Percentiles rank a stretch among this genome's conserved stretches.
Conservation (phyloP, 2,797 vertebrate species). For the Bovichtus diacanthus region DNA sequence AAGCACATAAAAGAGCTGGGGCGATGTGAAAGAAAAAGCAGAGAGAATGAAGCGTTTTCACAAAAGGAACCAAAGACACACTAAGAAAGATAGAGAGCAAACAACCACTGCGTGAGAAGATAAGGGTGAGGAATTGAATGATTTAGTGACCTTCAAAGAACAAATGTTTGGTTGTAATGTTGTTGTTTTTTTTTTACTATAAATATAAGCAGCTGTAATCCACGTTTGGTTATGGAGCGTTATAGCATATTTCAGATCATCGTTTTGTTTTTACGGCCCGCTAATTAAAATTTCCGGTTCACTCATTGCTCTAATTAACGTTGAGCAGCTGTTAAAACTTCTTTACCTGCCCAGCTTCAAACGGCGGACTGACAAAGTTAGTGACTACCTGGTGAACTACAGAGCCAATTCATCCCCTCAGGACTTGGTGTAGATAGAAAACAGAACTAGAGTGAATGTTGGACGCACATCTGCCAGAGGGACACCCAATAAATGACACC, state of each 20-base stretch:
- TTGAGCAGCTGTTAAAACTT: background rate
- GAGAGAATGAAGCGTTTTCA: background rate
- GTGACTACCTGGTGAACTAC: background rate
- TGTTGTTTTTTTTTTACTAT: too few species aligned
- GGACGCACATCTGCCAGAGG: background rate
- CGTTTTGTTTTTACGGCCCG: background rate
- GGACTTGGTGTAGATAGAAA: background rate
- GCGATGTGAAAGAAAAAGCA: background rate
- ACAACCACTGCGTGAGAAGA: background rate
- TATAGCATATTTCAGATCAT: background rate
- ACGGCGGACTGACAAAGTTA: background rate
- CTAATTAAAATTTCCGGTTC: background rate
- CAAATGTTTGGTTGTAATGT: too few species aligned
- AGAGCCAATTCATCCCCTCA: background rate
- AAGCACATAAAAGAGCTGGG: slow-evolving; percentile 23
- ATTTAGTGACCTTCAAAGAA: background rate
- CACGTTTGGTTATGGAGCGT: background rate
- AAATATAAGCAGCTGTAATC: background rate
- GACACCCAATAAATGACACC: too few species aligned
- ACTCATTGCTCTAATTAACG: background rate
- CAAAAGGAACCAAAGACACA: background rate
- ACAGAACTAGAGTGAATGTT: background rate
- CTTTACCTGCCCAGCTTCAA: background rate
- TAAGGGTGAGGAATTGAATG: background rate
- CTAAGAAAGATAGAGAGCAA: background rate